These are phyloP conservation scores for Anastatus disparis DNA, from an alignment of 1,140 invertebrate species.

Conservation along the genomic window DNA sequence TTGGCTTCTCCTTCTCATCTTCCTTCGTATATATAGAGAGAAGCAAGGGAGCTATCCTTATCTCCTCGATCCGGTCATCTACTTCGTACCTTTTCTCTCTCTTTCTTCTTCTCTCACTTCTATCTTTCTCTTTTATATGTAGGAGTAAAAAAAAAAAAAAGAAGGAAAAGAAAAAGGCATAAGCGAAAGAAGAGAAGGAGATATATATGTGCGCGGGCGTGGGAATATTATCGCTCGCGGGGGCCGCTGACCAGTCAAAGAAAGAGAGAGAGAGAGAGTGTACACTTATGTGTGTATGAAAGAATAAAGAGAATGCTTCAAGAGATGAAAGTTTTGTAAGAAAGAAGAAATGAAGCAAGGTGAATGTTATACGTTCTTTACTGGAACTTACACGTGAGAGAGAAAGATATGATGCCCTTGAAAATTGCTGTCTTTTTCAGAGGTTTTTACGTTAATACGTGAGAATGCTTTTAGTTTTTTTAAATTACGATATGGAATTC, in stretches of 20 bases:
- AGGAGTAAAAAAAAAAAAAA: no score
- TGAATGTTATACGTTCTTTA: no score
- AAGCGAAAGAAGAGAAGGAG: slow-evolving; percentile 8
- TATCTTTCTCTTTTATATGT: no score
- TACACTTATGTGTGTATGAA: slow-evolving; percentile 24
- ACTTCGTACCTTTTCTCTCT: neutral
- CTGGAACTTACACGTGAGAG: no score
- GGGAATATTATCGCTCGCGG: slow-evolving; percentile 60
- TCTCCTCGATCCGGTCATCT: slow-evolving; percentile 25
- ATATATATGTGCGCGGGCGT: slow-evolving; percentile 55
- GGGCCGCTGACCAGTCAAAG: slow-evolving; percentile 53
- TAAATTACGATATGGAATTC: no score
- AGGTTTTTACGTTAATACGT: no score
- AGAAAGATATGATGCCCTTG: no score
- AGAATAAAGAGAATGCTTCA: slow-evolving; percentile 1
- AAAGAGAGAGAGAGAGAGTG: no score
- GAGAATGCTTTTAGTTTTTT: no score
- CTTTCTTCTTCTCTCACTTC: neutral
- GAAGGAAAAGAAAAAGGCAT: neutral
- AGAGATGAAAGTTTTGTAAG: no score
- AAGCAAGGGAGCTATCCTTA: slow-evolving; percentile 35
- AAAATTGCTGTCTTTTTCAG: no score
- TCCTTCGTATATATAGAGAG: neutral
- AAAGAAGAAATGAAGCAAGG: no score
- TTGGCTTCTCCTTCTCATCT: slow-evolving; percentile 36